These are phyloP conservation scores for Sebastes cheni DNA, from an alignment of 2,797 vertebrate species.

Conservation along the genomic window DNA sequence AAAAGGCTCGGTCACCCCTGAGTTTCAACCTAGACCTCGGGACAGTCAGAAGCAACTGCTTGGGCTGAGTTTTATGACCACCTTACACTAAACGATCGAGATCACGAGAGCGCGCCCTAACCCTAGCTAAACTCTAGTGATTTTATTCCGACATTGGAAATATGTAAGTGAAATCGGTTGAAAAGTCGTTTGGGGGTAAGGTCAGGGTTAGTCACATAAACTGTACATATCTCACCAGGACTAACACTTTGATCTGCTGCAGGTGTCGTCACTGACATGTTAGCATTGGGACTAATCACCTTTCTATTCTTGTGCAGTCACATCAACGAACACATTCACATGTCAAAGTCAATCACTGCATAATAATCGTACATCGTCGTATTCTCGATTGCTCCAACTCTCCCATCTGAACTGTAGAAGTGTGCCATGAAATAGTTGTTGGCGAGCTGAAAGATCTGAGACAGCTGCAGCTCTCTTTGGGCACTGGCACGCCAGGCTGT, in stretches of 20 bases:
- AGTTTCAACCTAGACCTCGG: too few relatives aligned
- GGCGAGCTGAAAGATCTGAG: constrained; percentile 7
- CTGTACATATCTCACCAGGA: background rate
- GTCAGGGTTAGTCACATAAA: background rate
- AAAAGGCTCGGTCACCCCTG: too few relatives aligned
- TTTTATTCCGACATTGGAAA: too few relatives aligned
- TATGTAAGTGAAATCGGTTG: too few relatives aligned
- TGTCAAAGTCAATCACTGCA: background rate
- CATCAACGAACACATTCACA: background rate
- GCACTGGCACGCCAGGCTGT: constrained; percentile 16
- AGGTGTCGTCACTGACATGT: background rate
- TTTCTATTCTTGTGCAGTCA: background rate
- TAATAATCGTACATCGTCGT: background rate
- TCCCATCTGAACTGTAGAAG: background rate
- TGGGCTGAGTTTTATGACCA: too few relatives aligned
- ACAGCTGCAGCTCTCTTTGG: constrained; percentile 40
- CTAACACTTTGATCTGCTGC: background rate
- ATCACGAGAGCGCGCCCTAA: too few relatives aligned
- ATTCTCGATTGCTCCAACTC: background rate
- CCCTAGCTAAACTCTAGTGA: too few relatives aligned
- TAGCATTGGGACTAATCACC: background rate
- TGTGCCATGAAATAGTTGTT: background rate
- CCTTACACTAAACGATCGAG: too few relatives aligned
- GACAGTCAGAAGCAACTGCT: too few relatives aligned
- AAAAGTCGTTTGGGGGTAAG: too few relatives aligned